Evolutionary conservation across 2,113 vertebrate genomes (phyloP), one percentile per base, ranked within the genome.

Genomic region (Corythornis madagascariensis): DNA sequence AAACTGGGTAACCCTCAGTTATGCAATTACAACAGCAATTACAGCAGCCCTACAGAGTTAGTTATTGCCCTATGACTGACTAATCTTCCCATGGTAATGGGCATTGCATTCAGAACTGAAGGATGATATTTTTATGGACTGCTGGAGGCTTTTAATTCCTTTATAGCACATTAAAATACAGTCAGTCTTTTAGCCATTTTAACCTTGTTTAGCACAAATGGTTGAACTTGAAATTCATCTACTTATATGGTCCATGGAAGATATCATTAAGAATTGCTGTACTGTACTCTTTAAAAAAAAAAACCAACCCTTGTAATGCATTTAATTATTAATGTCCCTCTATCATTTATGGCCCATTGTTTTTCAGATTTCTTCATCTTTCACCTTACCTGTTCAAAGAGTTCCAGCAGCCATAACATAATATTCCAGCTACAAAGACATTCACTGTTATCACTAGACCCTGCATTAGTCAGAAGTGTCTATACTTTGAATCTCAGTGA

Each of bases 131-230:
- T 97, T 97, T 94, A 97, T 84, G 80, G 88, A 96, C 82, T 83
- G 83, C 93, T 96, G 79, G 79, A 93, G 89, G 92, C 92, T 98
- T 97, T 97, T 97, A 97, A 97, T 98, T 97, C 96, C 94, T 92
- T 96, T 92, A 85, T 17, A 95, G 94, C 90, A 92, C 88, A 97
- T 97, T 97, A 97, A 97, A 96, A 97, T 64, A 96, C 26, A 96
- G 95, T 97, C 92, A 74, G 88, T 89, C 96, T 97, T 97, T 95
- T 81, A 96, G 95, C 81, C 94, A 91, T 95, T 97, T 97, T 97
- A 97, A 97, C 96, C 97, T 97, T 98, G 96, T 97, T 98, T 98
- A 97, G 95, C 96, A 97, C 91, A 97, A 95, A 97, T 78, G 90
- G 79, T 91, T 97, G 94, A 91, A 96, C 88, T 96, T 94, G 90